Percentiles rank a stretch among this genome's conserved stretches.
phyloP scores from a whole-genome alignment of 2,113 vertebrate species.

The Motacilla alba region DNA sequence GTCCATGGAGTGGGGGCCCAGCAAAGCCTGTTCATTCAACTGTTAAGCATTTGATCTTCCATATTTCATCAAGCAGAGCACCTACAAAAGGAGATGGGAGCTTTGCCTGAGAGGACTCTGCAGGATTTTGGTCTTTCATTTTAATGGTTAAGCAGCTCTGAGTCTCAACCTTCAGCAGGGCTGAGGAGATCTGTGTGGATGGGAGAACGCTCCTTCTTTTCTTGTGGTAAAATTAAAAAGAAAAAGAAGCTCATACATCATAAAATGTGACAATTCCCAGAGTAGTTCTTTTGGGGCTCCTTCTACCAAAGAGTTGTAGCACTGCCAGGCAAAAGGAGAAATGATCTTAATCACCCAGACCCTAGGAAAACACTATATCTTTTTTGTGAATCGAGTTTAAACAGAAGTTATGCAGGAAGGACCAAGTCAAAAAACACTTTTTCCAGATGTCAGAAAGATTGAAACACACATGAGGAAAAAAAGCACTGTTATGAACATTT shows the following conservation, averaged over 20 bases:
- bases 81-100: fast-evolving
- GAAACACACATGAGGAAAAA: constrained; percentile 48
- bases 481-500: constrained; percentile 32
- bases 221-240: constrained; percentile 43
- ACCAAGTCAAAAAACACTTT: constrained; percentile 68
- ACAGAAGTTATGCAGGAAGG: constrained; percentile 68
- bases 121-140: neutral
- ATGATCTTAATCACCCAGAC: constrained; percentile 50
- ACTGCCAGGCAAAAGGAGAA: constrained; percentile 68
- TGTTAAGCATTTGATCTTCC: neutral
- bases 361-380: constrained; percentile 53
- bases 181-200: neutral
- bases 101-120: neutral
- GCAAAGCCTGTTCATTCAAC: neutral
- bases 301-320: constrained; percentile 57
- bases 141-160: constrained; percentile 9
- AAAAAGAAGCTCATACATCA: constrained; percentile 43
- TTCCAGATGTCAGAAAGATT: constrained; percentile 77
- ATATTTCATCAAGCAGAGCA: neutral
- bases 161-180: neutral
- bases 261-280: constrained; percentile 53
- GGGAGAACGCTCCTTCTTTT: constrained; percentile 42
- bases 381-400: constrained; percentile 66
- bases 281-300: constrained; percentile 61
- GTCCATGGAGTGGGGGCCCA: fast-evolving